Base-by-base conservation (phyloP, 2,888 invertebrate species). In the Strigamia maritima region DNA sequence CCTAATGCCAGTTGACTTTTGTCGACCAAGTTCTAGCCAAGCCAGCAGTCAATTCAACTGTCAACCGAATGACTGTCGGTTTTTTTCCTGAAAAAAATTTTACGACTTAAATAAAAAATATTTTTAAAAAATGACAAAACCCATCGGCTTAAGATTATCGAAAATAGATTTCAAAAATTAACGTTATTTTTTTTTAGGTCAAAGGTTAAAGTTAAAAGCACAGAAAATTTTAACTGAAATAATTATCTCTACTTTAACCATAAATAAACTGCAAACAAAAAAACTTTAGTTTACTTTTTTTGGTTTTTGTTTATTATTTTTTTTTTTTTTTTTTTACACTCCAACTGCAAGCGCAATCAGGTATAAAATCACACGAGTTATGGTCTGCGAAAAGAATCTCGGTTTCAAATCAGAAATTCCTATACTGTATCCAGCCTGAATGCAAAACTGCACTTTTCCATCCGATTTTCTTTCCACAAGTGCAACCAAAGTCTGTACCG, bases 391-490 rank as follows among this genome's bases (percentile, higher is more conserved):
- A 70, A 70, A 70, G 70, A 70, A 70, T 70, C 70, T 70, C 70
- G 70, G 70, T 70, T 70, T 70, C 26, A 70, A 70, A 70, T 70
- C 70, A 70, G 70, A 70, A 70, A 70, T 70, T 70, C 70, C 70
- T 28, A 35, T 35, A 26, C 70, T 70, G 70, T 70, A 70, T 70
- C 70, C 70, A 70, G n/a, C 70, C 16, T 26, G 28, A 70, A 70
- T 70, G 70, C 70, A 70, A 70, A 70, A 70, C 70, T 70, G 70
- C 70, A 70, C 70, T 70, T 70, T 70, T 70, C 70, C 70, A 70
- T 28, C 70, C 70, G 70, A 70, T 70, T 70, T 70, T 70, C 70
- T 8, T 70, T 28, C 26, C 16, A 70, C 12, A 26, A 26, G 70
- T 70, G 70, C 28, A 26, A 70, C 70, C 26, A 70, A 70, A 54